Evolutionary conservation across 2,113 vertebrate genomes (phyloP), one percentile per base, ranked within the genome.

Genomic region (Chlamydotis undulata): DNA sequence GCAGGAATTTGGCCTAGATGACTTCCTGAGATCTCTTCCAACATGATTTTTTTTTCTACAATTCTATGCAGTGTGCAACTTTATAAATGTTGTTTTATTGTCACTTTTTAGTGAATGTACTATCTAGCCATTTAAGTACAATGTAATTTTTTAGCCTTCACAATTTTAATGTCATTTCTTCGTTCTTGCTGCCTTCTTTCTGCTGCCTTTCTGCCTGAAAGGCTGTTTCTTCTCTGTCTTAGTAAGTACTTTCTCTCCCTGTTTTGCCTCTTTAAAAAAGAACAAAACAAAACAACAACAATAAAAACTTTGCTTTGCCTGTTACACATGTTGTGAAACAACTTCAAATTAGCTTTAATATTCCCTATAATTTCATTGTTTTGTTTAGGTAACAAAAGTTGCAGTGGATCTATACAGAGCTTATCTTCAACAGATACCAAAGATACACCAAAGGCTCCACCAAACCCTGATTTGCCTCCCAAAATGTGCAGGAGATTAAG

Each of bases 321-420:
- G 22, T 87, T 88, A 14, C 3, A 22, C 23, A 5, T 67, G 29
- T 69, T 90, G n/a, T 82, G 24, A 77, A 89, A 60, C 70, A 52
- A 25, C 14, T 92, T 93, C 52, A 87, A 37, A 78, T 97, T 76
- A 47, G 45, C 43, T 93, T 95, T 94, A 85, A 92, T 89, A 35
- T 77, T 90, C 33, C n/a, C 21, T 93, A 4, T 94, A 91, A 83
- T 95, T 73, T 83, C 67, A 33, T 91, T 87, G 47, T 84, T 96
- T 89, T 94, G 80, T 93, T 96, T 95, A 99, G 99, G 99, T 97
- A 99, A 98, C 93, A 99, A 98, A 97, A 99, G 99, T 96, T 99
- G 98, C 81, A 98, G 98, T 33, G 98, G 99, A 86, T 99, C 99
- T 17, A 93, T 99, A 70, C 99, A 99, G 96, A 99, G 99, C 88